Conservation (phyloP, 2,797 vertebrate genomes). For the Kryptopterus vitreolus region DNA sequence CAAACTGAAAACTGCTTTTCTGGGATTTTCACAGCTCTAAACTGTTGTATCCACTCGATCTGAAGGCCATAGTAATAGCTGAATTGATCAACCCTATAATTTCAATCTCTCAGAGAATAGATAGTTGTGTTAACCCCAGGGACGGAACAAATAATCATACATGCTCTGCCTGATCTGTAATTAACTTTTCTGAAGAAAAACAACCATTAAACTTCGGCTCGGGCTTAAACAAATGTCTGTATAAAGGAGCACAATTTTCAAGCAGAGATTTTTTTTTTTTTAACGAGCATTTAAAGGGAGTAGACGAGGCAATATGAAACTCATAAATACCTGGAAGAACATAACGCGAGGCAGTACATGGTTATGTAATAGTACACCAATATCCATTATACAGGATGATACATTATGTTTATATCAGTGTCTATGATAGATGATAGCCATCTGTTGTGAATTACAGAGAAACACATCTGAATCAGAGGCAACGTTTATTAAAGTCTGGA, state of each 20-base stretch:
- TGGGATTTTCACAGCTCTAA: constrained; percentile 12
- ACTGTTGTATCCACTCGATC: constrained; percentile 24
- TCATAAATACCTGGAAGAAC: constrained; percentile 21
- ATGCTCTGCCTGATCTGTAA: constrained; percentile 39
- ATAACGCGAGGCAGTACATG: constrained; percentile 4
- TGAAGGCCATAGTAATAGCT: constrained; percentile 18
- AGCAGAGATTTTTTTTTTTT: too few relatives aligned
- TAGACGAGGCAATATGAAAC: constrained; percentile 18
- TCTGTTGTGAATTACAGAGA: constrained; percentile 13
- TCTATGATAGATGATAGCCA: constrained; percentile 16
- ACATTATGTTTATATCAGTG: constrained; percentile 7
- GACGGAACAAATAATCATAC: constrained; percentile 48
- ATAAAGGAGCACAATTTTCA: constrained; percentile 1
- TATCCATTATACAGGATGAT: constrained; percentile 18
- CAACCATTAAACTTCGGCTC: constrained; percentile 40
- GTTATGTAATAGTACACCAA: constrained; percentile 20
- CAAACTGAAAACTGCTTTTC: constrained; percentile 17
- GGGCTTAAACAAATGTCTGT: neutral
- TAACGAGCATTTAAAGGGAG: neutral
- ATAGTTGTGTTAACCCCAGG: constrained; percentile 30
- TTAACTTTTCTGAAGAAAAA: constrained; percentile 42
- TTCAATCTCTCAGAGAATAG: constrained; percentile 35
- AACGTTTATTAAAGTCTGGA: constrained; percentile 12
- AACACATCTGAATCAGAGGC: constrained; percentile 12
- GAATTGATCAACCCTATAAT: constrained; percentile 45